Base-by-base conservation (phyloP, 1,140 invertebrate species). In the Oncopeltus fasciatus region DNA sequence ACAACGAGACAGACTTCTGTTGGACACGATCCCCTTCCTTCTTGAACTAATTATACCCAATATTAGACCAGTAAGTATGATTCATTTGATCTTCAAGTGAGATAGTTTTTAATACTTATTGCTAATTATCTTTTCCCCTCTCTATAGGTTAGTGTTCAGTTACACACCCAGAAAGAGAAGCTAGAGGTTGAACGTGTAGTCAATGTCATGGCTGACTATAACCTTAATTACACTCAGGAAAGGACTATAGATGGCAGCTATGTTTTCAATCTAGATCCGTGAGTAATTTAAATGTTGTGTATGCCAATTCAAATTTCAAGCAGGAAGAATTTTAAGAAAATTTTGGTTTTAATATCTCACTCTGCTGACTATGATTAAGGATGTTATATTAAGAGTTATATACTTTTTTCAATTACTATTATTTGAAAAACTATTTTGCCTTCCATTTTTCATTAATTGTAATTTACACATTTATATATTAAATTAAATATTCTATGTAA, bases 131-230 rank as follows among this genome's bases (percentile, higher is more conserved):
- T 27, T 21, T 27, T 27, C 2, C 24, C 26, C 20, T n/a, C 74
- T 71, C 14, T 66, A 67, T 66, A 81, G 80, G 76, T 82, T 3
- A 82, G 79, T 65, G 75, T 80, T 14, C 83, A 92, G 77, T 72
- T 94, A 51, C 92, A 87, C 72, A 87, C 81, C 43, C 70, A 80
- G 46, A 74, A 77, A 67, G 94, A 97, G 74, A 88, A 86, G 66
- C 75, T 77, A 20, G 80, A 84, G 47, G 70, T 96, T 14, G 69
- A 73, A 0, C 74, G 82, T 24, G 80, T 92, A n/a, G 83, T 95
- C 1, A 77, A 83, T 60, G 79, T 88, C 0, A 91, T 97, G 89
- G 81, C 93, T 33, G 85, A 91, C 70, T 91, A 93, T 71, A 92
- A 91, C 64, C 74, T 98, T 57, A 86, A 83, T 21, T 94, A 92